These are phyloP conservation scores for Charina bottae DNA, from an alignment of 2,113 vertebrate species.

Conservation along the genomic window DNA sequence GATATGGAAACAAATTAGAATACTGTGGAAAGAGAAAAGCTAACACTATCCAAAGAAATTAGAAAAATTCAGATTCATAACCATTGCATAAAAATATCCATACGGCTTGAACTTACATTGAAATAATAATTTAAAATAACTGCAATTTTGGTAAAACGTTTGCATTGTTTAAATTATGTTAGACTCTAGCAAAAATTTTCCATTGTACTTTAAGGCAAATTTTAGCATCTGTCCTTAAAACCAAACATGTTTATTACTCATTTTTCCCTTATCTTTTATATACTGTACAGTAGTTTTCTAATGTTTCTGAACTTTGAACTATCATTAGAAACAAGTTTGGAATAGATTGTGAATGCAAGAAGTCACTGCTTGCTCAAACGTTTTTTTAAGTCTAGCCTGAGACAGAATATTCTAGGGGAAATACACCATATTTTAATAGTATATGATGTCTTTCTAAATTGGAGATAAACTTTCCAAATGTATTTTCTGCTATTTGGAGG, in stretches of 20 bases:
- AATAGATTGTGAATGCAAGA: background rate
- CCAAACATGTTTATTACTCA: background rate
- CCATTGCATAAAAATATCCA: background rate
- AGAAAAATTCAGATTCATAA: background rate
- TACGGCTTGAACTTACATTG: background rate
- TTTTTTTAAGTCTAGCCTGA: background rate
- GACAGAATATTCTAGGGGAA: background rate
- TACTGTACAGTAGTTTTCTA: background rate
- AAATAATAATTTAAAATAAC: background rate
- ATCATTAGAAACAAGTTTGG: background rate
- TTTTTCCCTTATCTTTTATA: background rate
- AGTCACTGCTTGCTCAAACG: background rate
- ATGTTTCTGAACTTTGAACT: background rate
- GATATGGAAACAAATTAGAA: background rate
- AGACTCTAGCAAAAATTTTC: background rate
- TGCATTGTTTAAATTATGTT: background rate
- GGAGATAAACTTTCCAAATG: background rate
- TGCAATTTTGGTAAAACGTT: background rate
- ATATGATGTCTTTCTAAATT: background rate
- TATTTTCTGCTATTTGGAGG: background rate
- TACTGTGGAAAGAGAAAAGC: background rate
- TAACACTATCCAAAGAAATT: background rate
- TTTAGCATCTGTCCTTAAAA: background rate
- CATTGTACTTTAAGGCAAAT: background rate
- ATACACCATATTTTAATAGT: background rate